Conservation (phyloP, 35 echinoderm and acorn worm species). For the Eucidaris tribuloides region DNA sequence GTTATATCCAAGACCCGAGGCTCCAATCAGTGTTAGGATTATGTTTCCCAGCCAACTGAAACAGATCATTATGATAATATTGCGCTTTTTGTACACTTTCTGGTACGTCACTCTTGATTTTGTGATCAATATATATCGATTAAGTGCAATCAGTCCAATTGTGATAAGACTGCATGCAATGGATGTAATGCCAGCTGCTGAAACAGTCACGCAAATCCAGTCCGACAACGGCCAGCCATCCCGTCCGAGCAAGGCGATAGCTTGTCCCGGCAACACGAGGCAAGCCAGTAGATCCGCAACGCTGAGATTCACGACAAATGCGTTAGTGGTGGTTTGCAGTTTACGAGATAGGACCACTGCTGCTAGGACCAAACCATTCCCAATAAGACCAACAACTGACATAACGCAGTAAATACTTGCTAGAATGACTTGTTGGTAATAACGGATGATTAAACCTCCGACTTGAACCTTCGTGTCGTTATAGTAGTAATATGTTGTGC, state of each 20-base stretch:
- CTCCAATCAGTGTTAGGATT: no score
- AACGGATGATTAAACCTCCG: no score
- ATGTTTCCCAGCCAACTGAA: conserved; percentile 62
- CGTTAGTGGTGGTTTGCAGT: conserved; percentile 61
- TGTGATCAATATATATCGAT: conserved; percentile 65
- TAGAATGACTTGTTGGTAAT: conserved; percentile 11
- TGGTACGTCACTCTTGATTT: conserved; percentile 14
- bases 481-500: no score
- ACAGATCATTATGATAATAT: conserved; percentile 32
- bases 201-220: conserved; percentile 41
- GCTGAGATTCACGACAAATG: conserved; percentile 78
- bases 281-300: conserved; percentile 60
- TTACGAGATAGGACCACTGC: conserved; percentile 61
- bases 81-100: conserved; percentile 26
- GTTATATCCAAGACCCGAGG: no score
- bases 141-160: conserved; percentile 66
- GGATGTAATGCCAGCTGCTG: conserved; percentile 41
- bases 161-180: conserved; percentile 70
- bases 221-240: conserved; percentile 38
- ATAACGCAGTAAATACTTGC: conserved; percentile 30
- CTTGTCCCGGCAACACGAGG: conserved; percentile 38
- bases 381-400: conserved; percentile 49
- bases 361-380: conserved; percentile 69
- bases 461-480: no score
- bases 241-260: conserved; percentile 49